These are phyloP conservation scores for Eueremaeus valkanovi DNA, from an alignment of 2,888 invertebrate species.

Conservation along the genomic window DNA sequence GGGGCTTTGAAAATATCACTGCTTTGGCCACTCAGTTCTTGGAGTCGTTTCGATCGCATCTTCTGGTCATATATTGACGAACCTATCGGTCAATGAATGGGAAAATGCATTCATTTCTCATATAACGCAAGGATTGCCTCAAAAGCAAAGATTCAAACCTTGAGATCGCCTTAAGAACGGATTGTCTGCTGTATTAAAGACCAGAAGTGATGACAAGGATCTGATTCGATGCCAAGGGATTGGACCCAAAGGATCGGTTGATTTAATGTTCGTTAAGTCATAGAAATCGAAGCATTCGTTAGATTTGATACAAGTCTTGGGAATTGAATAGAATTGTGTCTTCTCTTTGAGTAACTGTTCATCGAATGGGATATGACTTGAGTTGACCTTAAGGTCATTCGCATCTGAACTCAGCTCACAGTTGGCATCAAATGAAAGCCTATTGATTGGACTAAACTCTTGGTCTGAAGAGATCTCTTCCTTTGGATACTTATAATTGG, in stretches of 20 bases:
- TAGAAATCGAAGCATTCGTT: conserved; percentile 1
- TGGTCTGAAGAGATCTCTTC: conserved; percentile 1
- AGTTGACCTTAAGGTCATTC: not conserved
- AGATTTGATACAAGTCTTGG: not conserved
- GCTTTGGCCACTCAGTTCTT: not conserved
- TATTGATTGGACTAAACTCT: not conserved
- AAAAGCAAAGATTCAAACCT: not conserved
- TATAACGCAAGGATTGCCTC: too few relatives aligned
- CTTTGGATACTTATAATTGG: conserved; percentile 36
- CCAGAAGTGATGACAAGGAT: conserved; percentile 52
- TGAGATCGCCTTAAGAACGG: conserved; percentile 49
- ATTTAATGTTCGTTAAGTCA: not conserved
- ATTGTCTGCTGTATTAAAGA: conserved; percentile 55
- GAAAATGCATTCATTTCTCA: not conserved
- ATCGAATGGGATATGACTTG: conserved; percentile 42
- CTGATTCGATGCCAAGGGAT: conserved; percentile 51
- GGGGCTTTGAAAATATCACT: not conserved
- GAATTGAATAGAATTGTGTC: conserved; percentile 20
- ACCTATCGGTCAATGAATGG: not conserved
- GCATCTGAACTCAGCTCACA: not conserved
- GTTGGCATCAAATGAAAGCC: not conserved
- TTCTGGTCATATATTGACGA: conserved; percentile 32
- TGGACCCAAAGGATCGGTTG: conserved; percentile 39
- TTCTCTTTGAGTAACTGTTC: conserved; percentile 40
- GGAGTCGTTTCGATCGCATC: not conserved